Conservation (phyloP, 2,797 vertebrate genomes). For the Enteromius anoplus region DNA sequence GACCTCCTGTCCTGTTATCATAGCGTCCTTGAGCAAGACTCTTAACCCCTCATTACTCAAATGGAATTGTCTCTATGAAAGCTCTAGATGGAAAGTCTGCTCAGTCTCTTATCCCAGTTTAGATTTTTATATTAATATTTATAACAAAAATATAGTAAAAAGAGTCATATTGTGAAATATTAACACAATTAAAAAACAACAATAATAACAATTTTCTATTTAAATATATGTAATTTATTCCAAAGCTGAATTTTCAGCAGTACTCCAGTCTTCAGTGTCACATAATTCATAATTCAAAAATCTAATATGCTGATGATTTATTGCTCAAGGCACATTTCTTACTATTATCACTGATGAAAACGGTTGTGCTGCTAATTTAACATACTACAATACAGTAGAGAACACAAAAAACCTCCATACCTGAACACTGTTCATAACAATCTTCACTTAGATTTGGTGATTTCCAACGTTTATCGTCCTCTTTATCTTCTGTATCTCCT, state of each 20-base stretch:
- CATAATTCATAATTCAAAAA: not conserved
- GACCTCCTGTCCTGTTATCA: constrained; percentile 17
- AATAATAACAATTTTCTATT: not conserved
- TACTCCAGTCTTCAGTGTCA: not conserved
- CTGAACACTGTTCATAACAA: not conserved
- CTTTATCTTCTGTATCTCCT: not conserved
- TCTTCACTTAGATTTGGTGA: not conserved
- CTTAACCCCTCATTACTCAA: not conserved
- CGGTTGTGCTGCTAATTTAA: not conserved
- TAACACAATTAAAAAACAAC: not conserved
- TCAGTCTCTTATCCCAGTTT: not conserved
- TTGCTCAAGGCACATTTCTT: not conserved
- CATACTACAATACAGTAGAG: not conserved
- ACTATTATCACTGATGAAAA: not conserved
- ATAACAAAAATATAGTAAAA: not conserved
- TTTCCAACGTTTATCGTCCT: not conserved
- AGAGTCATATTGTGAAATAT: not conserved
- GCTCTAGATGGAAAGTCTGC: not conserved
- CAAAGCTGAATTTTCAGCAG: not conserved
- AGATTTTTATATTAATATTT: not conserved
- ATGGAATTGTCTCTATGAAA: not conserved
- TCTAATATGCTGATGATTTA: not conserved
- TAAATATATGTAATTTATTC: not conserved
- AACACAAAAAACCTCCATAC: not conserved
- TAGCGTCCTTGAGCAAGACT: constrained; percentile 4